Evolutionary conservation across 2,113 vertebrate species (phyloP), one percentile per base, ranked within the genome.

Genomic region (Pangasianodon gigas): DNA sequence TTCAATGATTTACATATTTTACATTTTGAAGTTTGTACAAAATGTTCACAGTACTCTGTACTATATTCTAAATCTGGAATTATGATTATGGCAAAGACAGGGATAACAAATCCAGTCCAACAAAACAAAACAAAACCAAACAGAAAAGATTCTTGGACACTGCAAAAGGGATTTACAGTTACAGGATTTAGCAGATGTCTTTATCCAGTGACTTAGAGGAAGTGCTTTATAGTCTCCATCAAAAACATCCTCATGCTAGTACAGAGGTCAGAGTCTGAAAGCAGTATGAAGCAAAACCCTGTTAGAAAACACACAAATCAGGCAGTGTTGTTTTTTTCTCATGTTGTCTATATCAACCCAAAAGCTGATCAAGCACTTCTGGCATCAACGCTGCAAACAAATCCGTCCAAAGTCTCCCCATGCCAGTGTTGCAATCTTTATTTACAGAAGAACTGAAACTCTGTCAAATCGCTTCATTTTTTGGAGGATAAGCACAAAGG

Each of bases 391-490:
- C 54, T 44, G 21, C 21, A 79, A 79, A 54, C 54, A 11, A 7
- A n/a, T 48, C 52, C 26, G 86, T 79, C 54, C 54, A 79, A 79
- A 79, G 86, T 79, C 37, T 37, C 16, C 18, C 21, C 7, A 46
- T 48, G 1, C 14, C 52, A 58, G 86, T 87, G 71, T 87, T 6
- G 16, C 86, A 79, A 87, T 79, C 74, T 58, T 24, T 87, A 60
- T 87, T 87, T 87, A 46, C 86, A 60, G 10, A 41, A 44, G 2
- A 19, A 1, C 67, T 18, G 0, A 19, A 87, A 44, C 3, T 87
- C 74, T 87, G n/a, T 32, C 48, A 48, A 13, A 51, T 37, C 6
- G 6, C 24, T 87, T 79, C 32, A 87, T 79, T 62, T 60, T 60
- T 26, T 58, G 0, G 4, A 44, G 21, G n/a, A 54, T 24, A 87